Evolutionary conservation across 2,797 vertebrate genomes (phyloP).

Genomic region (Urocyon cinereoargenteus): DNA sequence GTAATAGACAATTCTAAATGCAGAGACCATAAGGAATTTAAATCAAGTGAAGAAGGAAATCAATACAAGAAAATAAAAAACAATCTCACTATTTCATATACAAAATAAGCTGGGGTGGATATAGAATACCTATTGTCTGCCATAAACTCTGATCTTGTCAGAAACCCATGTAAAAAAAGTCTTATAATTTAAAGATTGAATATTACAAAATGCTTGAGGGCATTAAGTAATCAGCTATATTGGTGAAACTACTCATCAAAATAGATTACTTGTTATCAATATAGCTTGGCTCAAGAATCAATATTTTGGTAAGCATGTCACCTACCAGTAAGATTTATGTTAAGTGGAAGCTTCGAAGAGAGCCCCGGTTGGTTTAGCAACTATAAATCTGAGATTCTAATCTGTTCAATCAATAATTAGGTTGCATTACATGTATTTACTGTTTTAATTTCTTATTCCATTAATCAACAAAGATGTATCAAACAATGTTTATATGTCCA

Average conservation of each 20-base stretch:
- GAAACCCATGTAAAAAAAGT: not conserved
- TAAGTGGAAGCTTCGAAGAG: not conserved
- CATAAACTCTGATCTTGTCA: not conserved
- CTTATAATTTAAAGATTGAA: not conserved
- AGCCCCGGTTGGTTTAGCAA: not conserved
- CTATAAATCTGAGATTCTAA: not conserved
- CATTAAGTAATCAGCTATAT: not conserved
- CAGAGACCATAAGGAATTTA: slow-evolving; percentile 86
- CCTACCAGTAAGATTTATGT: not conserved
- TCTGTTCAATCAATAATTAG: not conserved
- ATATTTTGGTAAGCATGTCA: slow-evolving; percentile 10
- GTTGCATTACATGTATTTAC: not conserved
- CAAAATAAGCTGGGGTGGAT: slow-evolving; percentile 44
- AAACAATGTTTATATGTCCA: not conserved
- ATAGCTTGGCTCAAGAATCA: slow-evolving; percentile 13
- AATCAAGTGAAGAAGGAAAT: slow-evolving; percentile 81
- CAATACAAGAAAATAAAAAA: slow-evolving; percentile 73
- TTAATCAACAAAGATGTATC: not conserved
- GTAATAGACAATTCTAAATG: slow-evolving; percentile 78
- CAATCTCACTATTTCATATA: slow-evolving; percentile 50
- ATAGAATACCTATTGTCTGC: slow-evolving; percentile 42
- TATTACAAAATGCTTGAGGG: not conserved
- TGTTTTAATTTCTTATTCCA: not conserved
- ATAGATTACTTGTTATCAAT: not conserved
- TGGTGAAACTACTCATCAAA: not conserved